These are phyloP conservation scores for Octopus sinensis DNA, from an alignment of 1,140 invertebrate species.

Conservation along the genomic window DNA sequence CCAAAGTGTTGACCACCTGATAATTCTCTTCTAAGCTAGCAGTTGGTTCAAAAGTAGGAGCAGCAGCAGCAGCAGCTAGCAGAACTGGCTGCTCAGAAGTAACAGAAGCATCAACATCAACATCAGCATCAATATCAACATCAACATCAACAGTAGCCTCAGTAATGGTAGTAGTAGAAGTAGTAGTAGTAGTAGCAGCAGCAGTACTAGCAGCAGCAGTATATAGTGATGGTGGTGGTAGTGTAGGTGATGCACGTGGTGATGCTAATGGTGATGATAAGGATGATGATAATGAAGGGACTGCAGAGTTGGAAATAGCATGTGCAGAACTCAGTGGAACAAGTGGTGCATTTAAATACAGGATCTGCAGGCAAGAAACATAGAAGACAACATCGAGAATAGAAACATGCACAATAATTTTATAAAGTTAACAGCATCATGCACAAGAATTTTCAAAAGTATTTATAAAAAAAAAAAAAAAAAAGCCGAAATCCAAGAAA, in stretches of 20 bases:
- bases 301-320: not conserved
- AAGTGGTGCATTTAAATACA: slow-evolving; percentile 10
- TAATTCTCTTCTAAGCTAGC: not conserved
- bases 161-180: not conserved
- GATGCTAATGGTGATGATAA: not conserved
- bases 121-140: not conserved
- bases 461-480: no score
- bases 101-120: not conserved
- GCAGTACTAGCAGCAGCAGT: not conserved
- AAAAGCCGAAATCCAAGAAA: not conserved
- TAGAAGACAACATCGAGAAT: slow-evolving; percentile 7
- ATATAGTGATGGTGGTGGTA: not conserved
- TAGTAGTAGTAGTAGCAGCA: not conserved
- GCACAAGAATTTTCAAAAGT: no score
- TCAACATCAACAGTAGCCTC: no score
- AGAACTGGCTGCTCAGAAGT: not conserved
- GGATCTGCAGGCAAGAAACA: slow-evolving; percentile 3
- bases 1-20: not conserved
- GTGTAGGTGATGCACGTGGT: not conserved
- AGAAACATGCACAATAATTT: not conserved
- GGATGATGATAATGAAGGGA: not conserved
- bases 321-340: not conserved
- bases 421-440: no score
- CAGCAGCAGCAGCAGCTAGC: not conserved
- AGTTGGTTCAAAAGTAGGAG: not conserved